These are phyloP conservation scores for Ennomos fuscantarius DNA, from an alignment of 2,888 invertebrate genomes.

Conservation along the genomic window DNA sequence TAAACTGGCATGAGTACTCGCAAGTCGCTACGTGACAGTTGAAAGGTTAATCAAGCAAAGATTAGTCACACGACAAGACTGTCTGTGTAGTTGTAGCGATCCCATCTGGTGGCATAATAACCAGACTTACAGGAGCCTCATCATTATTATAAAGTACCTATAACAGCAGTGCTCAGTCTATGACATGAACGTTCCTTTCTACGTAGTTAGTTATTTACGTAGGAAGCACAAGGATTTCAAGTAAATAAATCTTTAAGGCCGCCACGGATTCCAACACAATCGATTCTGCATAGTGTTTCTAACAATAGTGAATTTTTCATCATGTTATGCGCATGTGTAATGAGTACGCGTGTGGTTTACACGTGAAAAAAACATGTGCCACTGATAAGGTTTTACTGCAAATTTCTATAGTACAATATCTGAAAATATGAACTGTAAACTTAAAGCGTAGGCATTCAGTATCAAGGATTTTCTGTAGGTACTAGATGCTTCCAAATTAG, in stretches of 20 bases:
- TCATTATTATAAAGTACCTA: too few species aligned
- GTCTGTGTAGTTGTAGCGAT: not conserved
- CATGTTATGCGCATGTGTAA: conserved; percentile 3
- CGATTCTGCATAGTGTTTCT: conserved; percentile 15
- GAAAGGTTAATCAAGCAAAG: conserved; percentile 11
- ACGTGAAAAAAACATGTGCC: conserved; percentile 33
- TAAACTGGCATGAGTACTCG: not conserved
- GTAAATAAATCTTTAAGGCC: conserved; percentile 16
- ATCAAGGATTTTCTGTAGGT: too few species aligned
- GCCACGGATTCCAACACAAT: conserved; percentile 18
- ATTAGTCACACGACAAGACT: conserved; percentile 1
- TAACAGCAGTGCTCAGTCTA: too few species aligned
- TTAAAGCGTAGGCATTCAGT: too few species aligned
- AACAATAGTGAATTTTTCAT: conserved; percentile 17
- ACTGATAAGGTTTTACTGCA: conserved; percentile 32
- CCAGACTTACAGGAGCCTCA: conserved; percentile 17
- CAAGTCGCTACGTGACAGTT: conserved; percentile 15
- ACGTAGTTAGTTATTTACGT: conserved; percentile 5
- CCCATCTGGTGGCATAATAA: conserved; percentile 5
- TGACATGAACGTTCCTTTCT: too few species aligned
- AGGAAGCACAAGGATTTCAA: conserved; percentile 24
- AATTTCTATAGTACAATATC: conserved; percentile 2
- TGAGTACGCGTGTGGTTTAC: conserved; percentile 27
- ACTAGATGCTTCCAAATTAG: too few species aligned
- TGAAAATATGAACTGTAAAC: not conserved